Conservation (phyloP, 2,113 vertebrate genomes). For the Notothenia coriiceps region DNA sequence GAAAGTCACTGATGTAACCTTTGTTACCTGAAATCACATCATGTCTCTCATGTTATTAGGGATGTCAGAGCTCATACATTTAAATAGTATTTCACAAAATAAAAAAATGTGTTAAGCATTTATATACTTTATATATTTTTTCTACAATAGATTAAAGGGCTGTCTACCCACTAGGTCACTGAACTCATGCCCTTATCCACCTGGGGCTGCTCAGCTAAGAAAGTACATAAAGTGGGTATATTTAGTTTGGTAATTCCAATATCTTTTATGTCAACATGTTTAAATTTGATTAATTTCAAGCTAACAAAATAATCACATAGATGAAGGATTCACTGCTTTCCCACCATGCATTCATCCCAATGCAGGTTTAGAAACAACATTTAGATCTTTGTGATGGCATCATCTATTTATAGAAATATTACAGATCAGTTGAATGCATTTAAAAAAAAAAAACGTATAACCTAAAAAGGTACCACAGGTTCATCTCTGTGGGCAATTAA, state of each 20-base stretch:
- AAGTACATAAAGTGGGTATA: not conserved
- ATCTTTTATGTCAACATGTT: not conserved
- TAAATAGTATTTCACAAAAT: not conserved
- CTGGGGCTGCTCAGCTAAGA: too few relatives aligned
- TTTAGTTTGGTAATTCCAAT: not conserved
- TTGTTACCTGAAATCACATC: conserved; percentile 18
- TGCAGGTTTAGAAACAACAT: not conserved
- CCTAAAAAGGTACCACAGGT: too few relatives aligned
- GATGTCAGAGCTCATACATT: not conserved
- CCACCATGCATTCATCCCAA: not conserved
- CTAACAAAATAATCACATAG: not conserved
- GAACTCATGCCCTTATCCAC: not conserved
- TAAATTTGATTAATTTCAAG: not conserved
- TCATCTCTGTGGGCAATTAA: too few relatives aligned
- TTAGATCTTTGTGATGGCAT: not conserved
- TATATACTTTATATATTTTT: not conserved
- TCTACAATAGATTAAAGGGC: not conserved
- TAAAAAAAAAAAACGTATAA: not conserved
- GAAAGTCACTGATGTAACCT: conserved; percentile 24
- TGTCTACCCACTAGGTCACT: not conserved
- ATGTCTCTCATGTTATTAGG: not conserved
- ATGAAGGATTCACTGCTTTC: not conserved
- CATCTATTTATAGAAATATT: not conserved
- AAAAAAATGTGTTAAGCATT: not conserved
- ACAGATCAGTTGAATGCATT: not conserved